These are phyloP conservation scores for Esox lucius DNA, from an alignment of 2,797 vertebrate genomes.

Conservation along the genomic window DNA sequence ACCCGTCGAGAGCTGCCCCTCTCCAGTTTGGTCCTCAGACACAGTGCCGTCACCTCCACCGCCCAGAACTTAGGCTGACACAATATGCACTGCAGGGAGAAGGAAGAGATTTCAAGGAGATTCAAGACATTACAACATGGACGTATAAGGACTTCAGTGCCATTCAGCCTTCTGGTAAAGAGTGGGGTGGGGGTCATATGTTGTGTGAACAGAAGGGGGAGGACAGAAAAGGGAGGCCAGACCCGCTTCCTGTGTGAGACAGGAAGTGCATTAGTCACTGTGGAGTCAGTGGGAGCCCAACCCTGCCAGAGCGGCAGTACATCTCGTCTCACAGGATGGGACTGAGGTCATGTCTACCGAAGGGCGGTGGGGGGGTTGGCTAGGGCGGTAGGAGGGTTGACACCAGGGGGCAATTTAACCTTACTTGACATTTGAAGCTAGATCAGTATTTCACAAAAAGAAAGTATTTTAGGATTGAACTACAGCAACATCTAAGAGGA, in stretches of 20 bases:
- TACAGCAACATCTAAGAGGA: background rate
- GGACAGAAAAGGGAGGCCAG: conserved; percentile 8
- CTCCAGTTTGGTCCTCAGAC: conserved; percentile 89
- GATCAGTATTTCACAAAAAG: background rate
- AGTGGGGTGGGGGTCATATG: background rate
- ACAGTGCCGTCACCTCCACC: conserved; percentile 85
- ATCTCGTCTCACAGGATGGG: conserved; percentile 10
- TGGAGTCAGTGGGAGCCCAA: background rate
- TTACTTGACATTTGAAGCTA: background rate
- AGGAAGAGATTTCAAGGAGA: background rate
- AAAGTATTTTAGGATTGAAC: background rate
- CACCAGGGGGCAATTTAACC: background rate
- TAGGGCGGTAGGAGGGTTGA: background rate
- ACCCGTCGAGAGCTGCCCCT: conserved; percentile 82
- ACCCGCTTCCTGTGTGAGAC: conserved; percentile 14
- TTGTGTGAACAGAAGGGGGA: background rate
- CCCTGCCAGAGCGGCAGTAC: background rate
- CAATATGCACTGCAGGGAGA: conserved; percentile 80
- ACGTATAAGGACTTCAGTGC: background rate
- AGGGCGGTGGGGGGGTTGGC: background rate
- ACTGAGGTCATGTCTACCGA: conserved; percentile 25
- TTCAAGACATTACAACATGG: background rate
- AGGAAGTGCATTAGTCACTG: conserved; percentile 23
- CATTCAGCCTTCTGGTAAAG: background rate
- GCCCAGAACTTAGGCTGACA: conserved; percentile 95